Base-by-base conservation (phyloP, 2,888 invertebrate genomes). In the Hemicrepidius hirtus region DNA sequence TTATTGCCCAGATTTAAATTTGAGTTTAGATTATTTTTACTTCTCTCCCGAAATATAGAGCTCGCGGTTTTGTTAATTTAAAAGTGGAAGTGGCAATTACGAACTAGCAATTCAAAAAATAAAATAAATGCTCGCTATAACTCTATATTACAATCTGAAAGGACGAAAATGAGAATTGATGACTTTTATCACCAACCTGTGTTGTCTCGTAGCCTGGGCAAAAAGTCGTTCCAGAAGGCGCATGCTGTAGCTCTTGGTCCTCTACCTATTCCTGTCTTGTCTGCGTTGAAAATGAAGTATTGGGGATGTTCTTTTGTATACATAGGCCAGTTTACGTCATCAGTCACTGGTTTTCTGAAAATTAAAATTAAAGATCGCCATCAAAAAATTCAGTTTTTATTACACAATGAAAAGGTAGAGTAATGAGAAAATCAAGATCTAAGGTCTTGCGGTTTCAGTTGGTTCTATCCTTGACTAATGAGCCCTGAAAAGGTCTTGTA, bases 141-240 rank as follows among this genome's bases (percentile, higher is more conserved):
- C 20, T 57, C 21, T 37, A 35, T 57, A 57, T 57, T 57, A 57
- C 18, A 37, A 57, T 37, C 20, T 18, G 57, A 18, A 57, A 16
- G 37, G 18, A 20, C 20, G 57, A 53, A 53, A 57, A 57, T 57
- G 57, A 57, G n/a, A 57, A 57, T 37, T 57, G 37, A 57, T 57
- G 57, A 35, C 20, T 10, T 60, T 57, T 60, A 60, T 60, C 60
- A 75, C 84, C 78, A 87, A 92, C 92, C 91, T 87, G 90, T 89
- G 86, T 91, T 89, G 88, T 93, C 93, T 86, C 92, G 90, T 79
- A 98, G 92, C 86, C 94, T 93, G 75, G 97, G 97, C 84, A 98
- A 90, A 88, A 97, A 97, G 81, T 96, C 94, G 84, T 97, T 97
- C 98, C 98, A 98, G 87, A 98, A 98, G 66, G 97, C 95, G 87